phyloP scores from a whole-genome alignment of 2,113 vertebrate genomes.

The Alces alces region DNA sequence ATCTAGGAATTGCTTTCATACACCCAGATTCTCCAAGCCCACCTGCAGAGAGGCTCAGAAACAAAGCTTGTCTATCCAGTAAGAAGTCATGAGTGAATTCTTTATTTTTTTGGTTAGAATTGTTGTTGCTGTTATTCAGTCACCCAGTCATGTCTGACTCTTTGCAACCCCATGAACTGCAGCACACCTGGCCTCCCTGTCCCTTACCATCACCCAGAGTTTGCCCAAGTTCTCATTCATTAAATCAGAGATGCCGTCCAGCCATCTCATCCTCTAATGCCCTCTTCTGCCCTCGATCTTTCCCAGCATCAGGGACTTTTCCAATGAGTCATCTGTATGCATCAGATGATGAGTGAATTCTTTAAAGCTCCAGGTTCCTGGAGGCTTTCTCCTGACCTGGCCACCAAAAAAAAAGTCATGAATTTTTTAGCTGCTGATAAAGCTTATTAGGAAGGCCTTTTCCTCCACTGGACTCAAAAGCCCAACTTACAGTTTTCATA shows the following conservation, averaged over 20 bases:
- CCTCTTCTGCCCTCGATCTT: too few species aligned
- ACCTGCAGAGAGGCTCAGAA: background rate
- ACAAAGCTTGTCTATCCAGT: background rate
- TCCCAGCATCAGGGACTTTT: too few species aligned
- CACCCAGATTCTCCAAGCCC: background rate
- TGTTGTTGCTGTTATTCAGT: too few species aligned
- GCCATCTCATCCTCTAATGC: too few species aligned
- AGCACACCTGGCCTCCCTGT: too few species aligned
- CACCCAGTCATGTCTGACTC: too few species aligned
- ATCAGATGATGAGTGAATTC: background rate
- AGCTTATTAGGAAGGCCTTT: background rate
- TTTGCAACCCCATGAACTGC: too few species aligned
- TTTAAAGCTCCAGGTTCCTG: background rate
- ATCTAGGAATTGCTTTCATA: background rate
- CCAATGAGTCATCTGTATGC: too few species aligned
- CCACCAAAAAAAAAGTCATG: background rate
- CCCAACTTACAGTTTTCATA: constrained; percentile 24
- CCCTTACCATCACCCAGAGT: too few species aligned
- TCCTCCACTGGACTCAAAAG: background rate
- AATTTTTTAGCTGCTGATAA: constrained; percentile 33
- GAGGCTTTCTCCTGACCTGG: background rate
- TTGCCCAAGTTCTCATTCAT: too few species aligned
- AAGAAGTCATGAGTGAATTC: background rate
- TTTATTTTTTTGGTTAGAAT: background rate
- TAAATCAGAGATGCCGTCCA: too few species aligned